Evolutionary conservation across 92 coral and sea anemone genomes (phyloP), one percentile per base, ranked within the genome.

Genomic region (Epizoanthus illoricatus): DNA sequence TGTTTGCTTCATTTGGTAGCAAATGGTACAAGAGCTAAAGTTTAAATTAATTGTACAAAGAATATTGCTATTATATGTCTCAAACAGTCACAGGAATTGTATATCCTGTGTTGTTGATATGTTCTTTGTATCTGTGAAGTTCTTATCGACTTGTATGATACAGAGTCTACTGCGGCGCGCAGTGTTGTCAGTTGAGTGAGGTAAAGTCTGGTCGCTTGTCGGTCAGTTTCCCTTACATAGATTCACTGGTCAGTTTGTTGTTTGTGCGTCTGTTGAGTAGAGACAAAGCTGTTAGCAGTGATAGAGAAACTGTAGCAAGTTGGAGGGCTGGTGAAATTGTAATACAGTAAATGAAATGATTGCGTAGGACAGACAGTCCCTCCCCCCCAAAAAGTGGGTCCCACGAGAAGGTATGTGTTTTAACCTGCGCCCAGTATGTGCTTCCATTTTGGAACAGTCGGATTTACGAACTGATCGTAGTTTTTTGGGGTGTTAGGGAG

Each of bases 101-200:
- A 6, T 19, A 8, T 23, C 69, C 60, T 63, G 81, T 76, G 49
- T 41, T 61, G 49, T 42, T 75, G 47, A 57, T 59, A 59, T 66
- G 67, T 20, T 62, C 82, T 62, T 62, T 78, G 82, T 78, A 78
- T 78, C 82, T 63, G 57, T 42, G 19, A 78, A 78, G 82, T 78
- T 78, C 82, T 36, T 47, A 78, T 78, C 82, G 82, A 78, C 82
- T 78, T 78, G 63, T 78, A 23, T 78, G 82, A 78, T 78, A 78
- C 82, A 78, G 82, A 63, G 82, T 78, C 71, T 61, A 20, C 71
- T 63, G 82, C 71, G 17, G 43, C 71, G 43, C 82, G 82, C 71
- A 78, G 52, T 62, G 82, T 39, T 78, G 56, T 49, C 56, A 7
- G 56, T 49, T 49, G 56, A 62, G 71, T 78, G 71, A 70, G 71